Conservation (phyloP, 2,888 invertebrate species). For the Euplexia lucipara region DNA sequence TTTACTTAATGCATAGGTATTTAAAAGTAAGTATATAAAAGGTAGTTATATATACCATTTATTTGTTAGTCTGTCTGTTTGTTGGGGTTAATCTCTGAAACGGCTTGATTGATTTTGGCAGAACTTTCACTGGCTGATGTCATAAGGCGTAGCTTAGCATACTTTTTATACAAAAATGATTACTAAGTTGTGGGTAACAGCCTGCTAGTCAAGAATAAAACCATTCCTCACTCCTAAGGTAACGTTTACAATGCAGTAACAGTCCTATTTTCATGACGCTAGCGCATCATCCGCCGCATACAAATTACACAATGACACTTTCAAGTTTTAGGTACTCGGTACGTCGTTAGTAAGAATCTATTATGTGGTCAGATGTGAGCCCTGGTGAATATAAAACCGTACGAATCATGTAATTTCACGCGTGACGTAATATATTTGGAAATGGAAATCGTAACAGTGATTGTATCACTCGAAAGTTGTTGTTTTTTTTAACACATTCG, state of each 20-base stretch:
- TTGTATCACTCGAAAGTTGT: slow-evolving; percentile 51
- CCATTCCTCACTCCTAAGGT: slow-evolving; percentile 72
- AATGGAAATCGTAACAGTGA: slow-evolving; percentile 46
- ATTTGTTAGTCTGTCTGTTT: too few relatives aligned
- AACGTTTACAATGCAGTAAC: slow-evolving; percentile 82
- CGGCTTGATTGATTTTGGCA: too few relatives aligned
- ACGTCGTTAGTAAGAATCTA: slow-evolving; percentile 74
- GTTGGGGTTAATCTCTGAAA: too few relatives aligned
- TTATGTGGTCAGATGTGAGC: slow-evolving; percentile 67
- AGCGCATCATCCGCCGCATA: slow-evolving; percentile 79
- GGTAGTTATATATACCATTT: too few relatives aligned
- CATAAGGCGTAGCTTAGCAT: too few relatives aligned
- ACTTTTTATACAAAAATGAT: too few relatives aligned
- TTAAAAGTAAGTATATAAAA: too few relatives aligned
- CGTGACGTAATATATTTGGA: slow-evolving; percentile 56
- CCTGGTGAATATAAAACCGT: slow-evolving; percentile 56
- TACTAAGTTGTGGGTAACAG: too few relatives aligned
- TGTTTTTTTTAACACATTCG: slow-evolving; percentile 25
- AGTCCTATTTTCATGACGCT: slow-evolving; percentile 81
- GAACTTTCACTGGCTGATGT: too few relatives aligned
- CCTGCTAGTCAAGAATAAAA: slow-evolving; percentile 75
- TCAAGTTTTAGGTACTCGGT: slow-evolving; percentile 77
- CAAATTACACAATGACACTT: slow-evolving; percentile 82
- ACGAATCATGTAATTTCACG: slow-evolving; percentile 42
- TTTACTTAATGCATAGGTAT: too few relatives aligned